Conservation (phyloP, 2,113 vertebrate species). For the Chlamydotis undulata region DNA sequence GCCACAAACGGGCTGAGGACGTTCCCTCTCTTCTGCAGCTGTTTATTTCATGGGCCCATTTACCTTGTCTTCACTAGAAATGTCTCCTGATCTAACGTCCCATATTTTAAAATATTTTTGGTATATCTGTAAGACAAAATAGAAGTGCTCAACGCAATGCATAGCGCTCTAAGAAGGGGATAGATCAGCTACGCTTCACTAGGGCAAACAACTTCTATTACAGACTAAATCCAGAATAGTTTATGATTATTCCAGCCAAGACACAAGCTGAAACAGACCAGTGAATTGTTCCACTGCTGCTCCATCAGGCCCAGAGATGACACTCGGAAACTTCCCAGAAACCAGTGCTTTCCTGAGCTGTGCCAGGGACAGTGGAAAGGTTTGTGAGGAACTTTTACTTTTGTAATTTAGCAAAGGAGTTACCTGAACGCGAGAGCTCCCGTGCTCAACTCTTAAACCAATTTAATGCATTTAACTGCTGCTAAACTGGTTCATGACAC, state of each 20-base stretch:
- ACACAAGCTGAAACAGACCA: neutral
- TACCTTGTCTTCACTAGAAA: neutral
- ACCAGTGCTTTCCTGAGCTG: neutral
- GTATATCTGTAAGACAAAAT: constrained; percentile 12
- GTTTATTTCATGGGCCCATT: too few relatives aligned
- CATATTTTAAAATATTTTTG: neutral
- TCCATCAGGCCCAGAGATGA: neutral
- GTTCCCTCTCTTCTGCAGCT: neutral
- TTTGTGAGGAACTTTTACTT: neutral
- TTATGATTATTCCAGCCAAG: neutral
- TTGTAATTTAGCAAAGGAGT: neutral
- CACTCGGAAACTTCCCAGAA: neutral
- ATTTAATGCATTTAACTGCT: neutral
- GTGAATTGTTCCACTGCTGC: neutral
- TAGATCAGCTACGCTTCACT: neutral
- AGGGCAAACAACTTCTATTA: neutral
- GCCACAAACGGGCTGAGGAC: neutral
- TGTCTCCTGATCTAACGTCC: too few relatives aligned
- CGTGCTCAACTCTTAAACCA: neutral
- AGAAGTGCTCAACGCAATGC: neutral
- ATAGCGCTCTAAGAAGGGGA: neutral
- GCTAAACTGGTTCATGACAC: neutral
- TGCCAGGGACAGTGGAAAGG: neutral
- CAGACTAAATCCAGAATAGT: neutral
- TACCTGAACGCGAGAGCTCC: neutral